Conservation (phyloP, 2,113 vertebrate genomes). For the Cynopterus brachyotis region DNA sequence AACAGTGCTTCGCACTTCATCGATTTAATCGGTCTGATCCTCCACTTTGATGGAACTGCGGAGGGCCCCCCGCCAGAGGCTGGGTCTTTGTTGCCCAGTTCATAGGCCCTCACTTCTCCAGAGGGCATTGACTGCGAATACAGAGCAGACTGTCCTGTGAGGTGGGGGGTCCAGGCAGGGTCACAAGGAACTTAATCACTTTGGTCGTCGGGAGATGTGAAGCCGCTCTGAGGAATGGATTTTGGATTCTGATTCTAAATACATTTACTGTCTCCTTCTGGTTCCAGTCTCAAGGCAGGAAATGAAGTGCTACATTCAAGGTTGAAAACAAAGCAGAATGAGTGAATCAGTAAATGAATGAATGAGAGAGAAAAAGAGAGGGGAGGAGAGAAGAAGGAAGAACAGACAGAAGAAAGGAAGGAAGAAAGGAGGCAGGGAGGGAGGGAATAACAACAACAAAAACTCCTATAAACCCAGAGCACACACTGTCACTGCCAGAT, state of each 20-base stretch:
- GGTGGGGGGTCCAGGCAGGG: not conserved
- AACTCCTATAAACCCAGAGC: not conserved
- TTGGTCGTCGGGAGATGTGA: not conserved
- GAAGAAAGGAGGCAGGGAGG: not conserved
- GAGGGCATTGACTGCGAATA: not conserved
- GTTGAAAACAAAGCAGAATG: not conserved
- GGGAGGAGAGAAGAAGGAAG: not conserved
- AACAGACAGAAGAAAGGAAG: not conserved
- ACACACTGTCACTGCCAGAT: too few relatives aligned
- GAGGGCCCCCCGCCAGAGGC: slow-evolving; percentile 36
- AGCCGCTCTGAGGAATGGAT: not conserved
- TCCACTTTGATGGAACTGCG: slow-evolving; percentile 79
- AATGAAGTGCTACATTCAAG: not conserved
- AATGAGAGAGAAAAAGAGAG: not conserved
- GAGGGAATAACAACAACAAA: not conserved
- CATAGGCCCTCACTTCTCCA: not conserved
- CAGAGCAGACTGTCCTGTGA: not conserved
- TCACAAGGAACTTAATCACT: not conserved
- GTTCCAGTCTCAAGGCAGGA: not conserved
- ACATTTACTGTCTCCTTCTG: not conserved
- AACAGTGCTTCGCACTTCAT: slow-evolving; percentile 82
- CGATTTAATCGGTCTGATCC: slow-evolving; percentile 70
- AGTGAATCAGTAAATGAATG: not conserved
- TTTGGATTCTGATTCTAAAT: not conserved
- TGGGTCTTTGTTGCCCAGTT: not conserved